A percentile compares a stretch with the other conserved stretches of the same genome.
Conservation (phyloP, 2,888 invertebrate species). For the Drosophila greeni region DNA sequence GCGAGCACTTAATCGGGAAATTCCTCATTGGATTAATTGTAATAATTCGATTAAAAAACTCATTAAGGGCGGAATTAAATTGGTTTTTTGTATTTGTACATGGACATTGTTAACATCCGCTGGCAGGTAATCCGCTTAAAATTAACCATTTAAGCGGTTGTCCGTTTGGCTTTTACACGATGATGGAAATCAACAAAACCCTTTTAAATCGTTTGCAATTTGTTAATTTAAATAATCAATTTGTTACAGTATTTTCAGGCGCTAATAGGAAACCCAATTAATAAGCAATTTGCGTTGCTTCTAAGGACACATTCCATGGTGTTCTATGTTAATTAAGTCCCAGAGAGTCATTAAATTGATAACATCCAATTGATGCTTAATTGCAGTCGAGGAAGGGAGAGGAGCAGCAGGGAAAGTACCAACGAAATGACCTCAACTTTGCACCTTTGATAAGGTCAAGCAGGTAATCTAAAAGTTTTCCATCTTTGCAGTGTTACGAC, state of each 20-base stretch:
- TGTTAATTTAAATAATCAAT: conserved; percentile 4
- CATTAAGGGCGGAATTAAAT: neutral
- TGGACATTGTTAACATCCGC: neutral
- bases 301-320: neutral
- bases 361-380: conserved; percentile 32
- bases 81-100: neutral
- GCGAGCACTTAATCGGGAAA: conserved; percentile 2
- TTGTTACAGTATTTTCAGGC: neutral
- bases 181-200: no score
- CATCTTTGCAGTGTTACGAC: conserved; percentile 33
- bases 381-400: conserved; percentile 4
- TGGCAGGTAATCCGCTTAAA: conserved; percentile 1
- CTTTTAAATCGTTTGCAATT: conserved; percentile 3
- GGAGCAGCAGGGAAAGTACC: neutral
- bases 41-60: conserved; percentile 6
- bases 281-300: conserved; percentile 2
- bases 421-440: conserved; percentile 28
- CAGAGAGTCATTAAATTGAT: conserved; percentile 24
- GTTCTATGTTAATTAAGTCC: conserved; percentile 15
- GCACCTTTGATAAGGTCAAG: conserved; percentile 33
- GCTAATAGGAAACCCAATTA: conserved; percentile 9
- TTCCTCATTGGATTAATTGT: neutral
- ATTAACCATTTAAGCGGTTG: conserved; percentile 9
- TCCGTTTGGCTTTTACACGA: neutral
- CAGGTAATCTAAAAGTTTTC: conserved; percentile 55